phyloP scores from a whole-genome alignment of 2,113 vertebrate genomes.

The Gyps fulvus region DNA sequence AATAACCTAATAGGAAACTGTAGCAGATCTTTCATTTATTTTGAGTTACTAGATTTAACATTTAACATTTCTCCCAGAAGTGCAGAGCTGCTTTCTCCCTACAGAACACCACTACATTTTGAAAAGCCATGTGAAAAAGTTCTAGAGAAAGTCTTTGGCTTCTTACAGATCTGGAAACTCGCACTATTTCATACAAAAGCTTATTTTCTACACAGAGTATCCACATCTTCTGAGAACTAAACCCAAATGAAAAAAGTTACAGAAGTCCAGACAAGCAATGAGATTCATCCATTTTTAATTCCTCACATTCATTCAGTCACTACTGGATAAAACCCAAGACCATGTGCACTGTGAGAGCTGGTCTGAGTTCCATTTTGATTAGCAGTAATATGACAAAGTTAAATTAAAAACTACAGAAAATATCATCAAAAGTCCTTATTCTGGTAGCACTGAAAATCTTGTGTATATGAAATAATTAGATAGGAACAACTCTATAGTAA shows the following conservation, averaged over 20 bases:
- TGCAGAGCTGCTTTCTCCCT: not conserved
- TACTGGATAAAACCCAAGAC: not conserved
- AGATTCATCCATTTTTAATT: slow-evolving; percentile 25
- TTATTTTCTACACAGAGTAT: not conserved
- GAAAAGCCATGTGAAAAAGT: not conserved
- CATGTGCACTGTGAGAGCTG: not conserved
- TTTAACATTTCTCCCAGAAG: not conserved
- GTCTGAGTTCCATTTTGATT: not conserved
- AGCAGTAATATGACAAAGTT: not conserved
- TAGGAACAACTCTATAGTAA: not conserved
- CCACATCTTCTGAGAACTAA: slow-evolving; percentile 21
- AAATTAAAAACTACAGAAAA: not conserved
- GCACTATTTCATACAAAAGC: not conserved
- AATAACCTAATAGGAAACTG: not conserved
- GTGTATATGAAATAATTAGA: not conserved
- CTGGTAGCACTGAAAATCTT: not conserved
- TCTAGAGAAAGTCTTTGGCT: not conserved
- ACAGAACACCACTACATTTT: not conserved
- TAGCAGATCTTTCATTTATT: not conserved
- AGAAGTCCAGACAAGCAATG: slow-evolving; percentile 12
- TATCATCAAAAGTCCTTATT: not conserved
- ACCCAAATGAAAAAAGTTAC: not conserved
- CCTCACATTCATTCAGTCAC: slow-evolving; percentile 15
- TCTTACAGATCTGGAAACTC: not conserved
- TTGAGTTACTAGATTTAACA: not conserved